phyloP scores from a whole-genome alignment of 2,113 vertebrate genomes.

The Oncorhynchus masou region DNA sequence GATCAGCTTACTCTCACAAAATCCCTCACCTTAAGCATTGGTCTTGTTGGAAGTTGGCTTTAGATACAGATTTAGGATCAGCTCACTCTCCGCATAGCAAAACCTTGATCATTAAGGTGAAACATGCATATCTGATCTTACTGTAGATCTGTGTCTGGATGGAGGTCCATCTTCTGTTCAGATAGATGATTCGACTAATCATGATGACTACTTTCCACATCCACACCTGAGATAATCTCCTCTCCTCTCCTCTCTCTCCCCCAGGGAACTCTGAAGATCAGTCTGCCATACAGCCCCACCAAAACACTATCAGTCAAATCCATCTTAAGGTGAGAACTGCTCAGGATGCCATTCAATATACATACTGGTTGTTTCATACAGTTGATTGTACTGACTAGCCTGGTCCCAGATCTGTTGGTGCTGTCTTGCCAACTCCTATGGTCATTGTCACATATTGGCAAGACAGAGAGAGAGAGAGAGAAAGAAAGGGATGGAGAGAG shows the following conservation, averaged over 20 bases:
- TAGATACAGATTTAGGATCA: no score
- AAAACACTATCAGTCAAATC: constrained; percentile 99
- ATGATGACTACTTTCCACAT: no score
- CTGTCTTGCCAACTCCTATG: no score
- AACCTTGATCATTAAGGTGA: no score
- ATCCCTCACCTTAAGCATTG: no score
- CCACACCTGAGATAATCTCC: background rate
- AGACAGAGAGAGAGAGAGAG: no score
- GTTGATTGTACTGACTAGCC: background rate
- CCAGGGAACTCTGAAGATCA: constrained; percentile 97
- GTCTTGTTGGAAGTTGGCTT: no score
- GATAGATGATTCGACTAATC: no score
- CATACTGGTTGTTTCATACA: background rate
- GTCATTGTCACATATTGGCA: no score
- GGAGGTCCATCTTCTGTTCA: background rate
- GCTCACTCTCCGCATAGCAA: no score
- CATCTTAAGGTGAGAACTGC: constrained; percentile 88
- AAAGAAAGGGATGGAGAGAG: no score
- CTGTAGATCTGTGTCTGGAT: background rate
- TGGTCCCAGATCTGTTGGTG: background rate
- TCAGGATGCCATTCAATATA: background rate
- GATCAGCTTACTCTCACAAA: background rate
- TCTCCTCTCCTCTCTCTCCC: constrained; percentile 29
- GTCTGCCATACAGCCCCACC: constrained; percentile 96
- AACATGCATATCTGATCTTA: no score